A percentile compares a stretch with the other conserved stretches of the same genome.
These are phyloP conservation scores for Esperia sulphurella DNA, from an alignment of 2,888 invertebrate species.

Conservation along the genomic window DNA sequence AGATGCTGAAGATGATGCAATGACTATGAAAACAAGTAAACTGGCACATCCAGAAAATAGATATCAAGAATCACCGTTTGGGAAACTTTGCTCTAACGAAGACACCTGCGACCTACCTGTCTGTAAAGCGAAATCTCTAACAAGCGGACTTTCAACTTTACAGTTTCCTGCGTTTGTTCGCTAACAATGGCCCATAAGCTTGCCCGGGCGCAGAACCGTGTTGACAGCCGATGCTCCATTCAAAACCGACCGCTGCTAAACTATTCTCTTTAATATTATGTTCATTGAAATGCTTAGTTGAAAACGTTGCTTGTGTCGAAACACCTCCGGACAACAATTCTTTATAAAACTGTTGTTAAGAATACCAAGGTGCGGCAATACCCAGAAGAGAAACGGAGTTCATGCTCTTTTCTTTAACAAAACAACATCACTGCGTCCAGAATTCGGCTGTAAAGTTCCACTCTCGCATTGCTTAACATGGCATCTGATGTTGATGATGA, in stretches of 20 bases:
- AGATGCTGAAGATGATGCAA: too few relatives aligned
- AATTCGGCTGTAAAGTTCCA: background rate
- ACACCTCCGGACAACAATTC: slow-evolving; percentile 18
- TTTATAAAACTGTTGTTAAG: slow-evolving; percentile 11
- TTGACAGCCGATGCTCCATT: slow-evolving; percentile 59
- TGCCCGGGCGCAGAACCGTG: slow-evolving; percentile 42
- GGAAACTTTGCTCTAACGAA: slow-evolving; percentile 1
- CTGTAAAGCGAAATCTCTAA: slow-evolving; percentile 60
- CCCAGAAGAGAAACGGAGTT: background rate
- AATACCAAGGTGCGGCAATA: slow-evolving; percentile 9
- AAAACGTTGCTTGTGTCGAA: slow-evolving; percentile 18
- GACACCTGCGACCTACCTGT: slow-evolving; percentile 76
- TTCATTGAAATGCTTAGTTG: slow-evolving; percentile 36
- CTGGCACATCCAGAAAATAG: too few relatives aligned
- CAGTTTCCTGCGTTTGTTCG: slow-evolving; percentile 76
- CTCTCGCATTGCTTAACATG: too few relatives aligned
- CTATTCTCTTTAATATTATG: slow-evolving; percentile 48
- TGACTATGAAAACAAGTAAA: too few relatives aligned
- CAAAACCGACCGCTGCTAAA: slow-evolving; percentile 45
- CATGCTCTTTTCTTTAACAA: background rate
- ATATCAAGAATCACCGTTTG: background rate
- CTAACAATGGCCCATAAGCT: slow-evolving; percentile 70
- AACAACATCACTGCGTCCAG: background rate
- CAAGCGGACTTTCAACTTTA: slow-evolving; percentile 68
- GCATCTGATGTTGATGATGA: too few relatives aligned